These are phyloP conservation scores for Charanyca ferruginea DNA, from an alignment of 2,888 invertebrate genomes.

Conservation along the genomic window DNA sequence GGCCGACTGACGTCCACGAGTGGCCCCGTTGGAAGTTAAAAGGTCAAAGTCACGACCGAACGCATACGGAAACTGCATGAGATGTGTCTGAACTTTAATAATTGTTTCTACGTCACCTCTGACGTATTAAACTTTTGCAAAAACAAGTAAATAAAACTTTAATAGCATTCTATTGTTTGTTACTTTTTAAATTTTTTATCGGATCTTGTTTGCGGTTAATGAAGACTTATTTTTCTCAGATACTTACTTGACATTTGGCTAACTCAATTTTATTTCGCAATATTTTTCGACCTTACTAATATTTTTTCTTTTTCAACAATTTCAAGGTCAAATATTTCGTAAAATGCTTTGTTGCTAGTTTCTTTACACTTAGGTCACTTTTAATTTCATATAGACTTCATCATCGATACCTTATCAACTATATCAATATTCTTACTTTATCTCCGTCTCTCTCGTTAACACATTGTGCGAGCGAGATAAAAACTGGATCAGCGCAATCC, in stretches of 20 bases:
- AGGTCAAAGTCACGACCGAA: constrained; percentile 50
- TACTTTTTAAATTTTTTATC: neutral
- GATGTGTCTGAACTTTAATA: constrained; percentile 6
- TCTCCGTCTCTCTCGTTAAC: constrained; percentile 26
- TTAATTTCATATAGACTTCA: constrained; percentile 45
- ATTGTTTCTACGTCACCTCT: neutral
- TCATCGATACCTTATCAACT: constrained; percentile 28
- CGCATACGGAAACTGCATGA: constrained; percentile 18
- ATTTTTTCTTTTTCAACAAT: neutral
- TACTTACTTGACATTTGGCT: constrained; percentile 1
- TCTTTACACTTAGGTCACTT: constrained; percentile 5
- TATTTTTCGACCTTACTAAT: neutral
- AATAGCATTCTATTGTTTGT: neutral
- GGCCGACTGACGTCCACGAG: constrained; percentile 10
- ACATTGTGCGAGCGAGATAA: constrained; percentile 39
- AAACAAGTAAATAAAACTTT: neutral
- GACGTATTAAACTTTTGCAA: constrained; percentile 17
- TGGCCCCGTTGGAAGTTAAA: constrained; percentile 34
- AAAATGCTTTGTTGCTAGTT: neutral
- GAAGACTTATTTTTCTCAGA: constrained; percentile 10
- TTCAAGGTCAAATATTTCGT: neutral
- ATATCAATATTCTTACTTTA: constrained; percentile 23
- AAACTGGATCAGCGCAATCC: constrained; percentile 61
- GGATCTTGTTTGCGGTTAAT: neutral
- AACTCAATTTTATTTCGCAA: neutral